Base-by-base conservation (phyloP, 1,140 invertebrate species). In the Calliphora vicina region DNA sequence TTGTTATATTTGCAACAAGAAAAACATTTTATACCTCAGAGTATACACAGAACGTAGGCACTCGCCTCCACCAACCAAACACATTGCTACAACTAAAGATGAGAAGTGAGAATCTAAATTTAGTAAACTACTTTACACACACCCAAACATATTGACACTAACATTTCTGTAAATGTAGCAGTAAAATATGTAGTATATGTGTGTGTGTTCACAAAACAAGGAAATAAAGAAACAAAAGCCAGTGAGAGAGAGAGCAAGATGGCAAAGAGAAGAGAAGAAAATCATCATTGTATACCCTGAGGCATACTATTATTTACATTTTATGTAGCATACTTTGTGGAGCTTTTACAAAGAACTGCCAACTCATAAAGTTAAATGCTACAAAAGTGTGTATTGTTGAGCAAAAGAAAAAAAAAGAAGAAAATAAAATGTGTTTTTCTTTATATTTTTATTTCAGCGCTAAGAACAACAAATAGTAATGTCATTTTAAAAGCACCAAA, bases 1-100 rank as follows among this genome's bases (percentile, higher is more conserved):
- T 88, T 17, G 4, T 67, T 67, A 67, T n/a, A n/a, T 50, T 50
- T 15, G 25, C n/a, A 67, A 90, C 87, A 13, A 35, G 35, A 35
- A 35, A 35, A 35, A 8, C 6, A 35, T 17, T n/a, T 50, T 50
- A 50, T 50, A 50, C 45, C 17, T 50, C 13, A 17, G 45, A 50
- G 17, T 50, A 50, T 35, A 5, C 35, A 35, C 6, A 35, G 35
- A 35, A 35, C 5, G 5, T 35, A 35, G 10, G 10, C 35, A 35
- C 35, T 35, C 35, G 6, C 1, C 35, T 5, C 35, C 5, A 35
- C 35, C 35, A 5, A 35, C 45, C 45, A 13, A 50, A 50, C 12
- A 13, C 13, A 50, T 17, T 15, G 13, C 3, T 12, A 50, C 45
- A 50, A 67, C 8, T 23, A 4, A 20, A 23, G 20, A 25, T 67